Percentiles rank a stretch among this genome's conserved stretches.
Evolutionary conservation across 2,113 vertebrate genomes (phyloP).

Genomic region (Pipa parva): DNA sequence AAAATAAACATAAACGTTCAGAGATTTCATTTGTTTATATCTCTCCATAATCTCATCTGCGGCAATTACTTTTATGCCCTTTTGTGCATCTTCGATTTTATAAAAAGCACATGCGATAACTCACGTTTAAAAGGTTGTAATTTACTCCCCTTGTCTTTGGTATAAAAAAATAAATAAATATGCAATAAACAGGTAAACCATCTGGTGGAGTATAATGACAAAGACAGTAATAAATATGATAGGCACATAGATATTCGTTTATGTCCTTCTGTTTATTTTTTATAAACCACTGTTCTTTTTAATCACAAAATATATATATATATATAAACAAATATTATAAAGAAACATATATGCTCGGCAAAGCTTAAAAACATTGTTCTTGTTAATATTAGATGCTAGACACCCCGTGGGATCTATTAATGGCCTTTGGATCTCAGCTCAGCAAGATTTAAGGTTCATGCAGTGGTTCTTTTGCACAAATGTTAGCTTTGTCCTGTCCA

Average conservation of each 20-base stretch:
- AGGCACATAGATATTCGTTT: no score
- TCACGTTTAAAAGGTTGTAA: not conserved
- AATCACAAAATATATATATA: slow-evolving; percentile 10
- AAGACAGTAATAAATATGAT: no score
- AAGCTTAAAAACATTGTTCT: slow-evolving; percentile 28
- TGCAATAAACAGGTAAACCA: not conserved
- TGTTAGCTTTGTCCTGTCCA: not conserved
- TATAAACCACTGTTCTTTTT: not conserved
- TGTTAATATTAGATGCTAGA: slow-evolving; percentile 30
- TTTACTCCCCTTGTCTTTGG: not conserved
- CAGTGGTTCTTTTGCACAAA: not conserved
- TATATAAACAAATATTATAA: no score
- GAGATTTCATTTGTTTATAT: not conserved
- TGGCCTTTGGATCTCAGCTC: slow-evolving; percentile 34
- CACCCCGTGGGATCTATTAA: slow-evolving; percentile 42
- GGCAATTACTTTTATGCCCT: not conserved
- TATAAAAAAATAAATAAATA: not conserved
- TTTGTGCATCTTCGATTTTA: not conserved
- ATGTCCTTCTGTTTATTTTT: no score
- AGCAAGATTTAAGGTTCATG: slow-evolving; percentile 11
- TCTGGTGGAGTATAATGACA: no score
- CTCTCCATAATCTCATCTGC: not conserved
- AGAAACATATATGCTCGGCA: not conserved
- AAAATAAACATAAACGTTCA: no score
- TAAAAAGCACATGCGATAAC: not conserved